Evolutionary conservation across 2,888 invertebrate genomes (phyloP).

Genomic region (Tenthredo amoena): DNA sequence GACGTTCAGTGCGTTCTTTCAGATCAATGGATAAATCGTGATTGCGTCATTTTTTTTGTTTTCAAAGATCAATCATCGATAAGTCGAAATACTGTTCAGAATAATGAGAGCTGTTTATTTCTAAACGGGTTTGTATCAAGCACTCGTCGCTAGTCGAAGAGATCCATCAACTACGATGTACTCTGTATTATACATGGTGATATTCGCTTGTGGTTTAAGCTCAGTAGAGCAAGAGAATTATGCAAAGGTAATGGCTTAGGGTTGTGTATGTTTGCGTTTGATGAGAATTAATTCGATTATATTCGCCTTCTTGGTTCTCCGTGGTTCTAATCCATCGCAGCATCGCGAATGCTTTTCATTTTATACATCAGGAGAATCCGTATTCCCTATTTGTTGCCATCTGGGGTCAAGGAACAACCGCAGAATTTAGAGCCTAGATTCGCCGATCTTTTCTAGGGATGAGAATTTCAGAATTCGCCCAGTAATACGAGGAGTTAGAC

Average conservation of each 20-base stretch:
- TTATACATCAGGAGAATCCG: background rate
- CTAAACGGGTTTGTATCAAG: background rate
- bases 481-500: background rate
- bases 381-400: background rate
- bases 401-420: background rate
- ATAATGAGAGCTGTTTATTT: background rate
- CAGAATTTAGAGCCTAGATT: background rate
- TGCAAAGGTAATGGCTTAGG: conserved; percentile 13
- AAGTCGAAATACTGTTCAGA: background rate
- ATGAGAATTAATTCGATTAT: conserved; percentile 25
- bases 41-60: background rate
- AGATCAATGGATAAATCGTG: background rate
- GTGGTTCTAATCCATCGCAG: background rate
- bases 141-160: background rate
- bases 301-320: conserved; percentile 8
- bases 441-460: background rate
- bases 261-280: conserved; percentile 35
- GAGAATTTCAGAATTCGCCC: background rate
- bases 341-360: background rate
- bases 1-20: background rate
- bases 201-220: conserved; percentile 5
- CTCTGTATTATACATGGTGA: background rate
- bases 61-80: background rate
- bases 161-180: conserved; percentile 5
- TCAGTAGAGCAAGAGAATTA: conserved; percentile 26